These are phyloP conservation scores for Lasius fuliginosus DNA, from an alignment of 2,888 invertebrate species.

Conservation along the genomic window DNA sequence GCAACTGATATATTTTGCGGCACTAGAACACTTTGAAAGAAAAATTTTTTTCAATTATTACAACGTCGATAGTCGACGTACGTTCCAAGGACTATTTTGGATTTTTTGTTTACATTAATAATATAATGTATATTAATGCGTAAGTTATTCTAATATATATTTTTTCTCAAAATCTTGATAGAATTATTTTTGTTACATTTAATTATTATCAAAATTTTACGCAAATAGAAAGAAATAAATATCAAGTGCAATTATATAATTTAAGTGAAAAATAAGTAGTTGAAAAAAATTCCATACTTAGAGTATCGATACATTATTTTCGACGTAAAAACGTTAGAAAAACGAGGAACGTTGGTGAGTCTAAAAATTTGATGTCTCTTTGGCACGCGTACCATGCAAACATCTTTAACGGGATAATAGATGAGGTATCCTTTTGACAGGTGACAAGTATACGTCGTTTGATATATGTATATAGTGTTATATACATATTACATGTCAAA, in stretches of 20 bases:
- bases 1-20: conserved; percentile 16
- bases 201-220: too few relatives aligned
- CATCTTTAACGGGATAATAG: conserved; percentile 40
- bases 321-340: neutral
- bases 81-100: neutral
- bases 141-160: neutral
- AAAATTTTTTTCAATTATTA: neutral
- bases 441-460: conserved; percentile 13
- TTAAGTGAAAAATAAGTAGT: neutral
- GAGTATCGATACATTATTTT: neutral
- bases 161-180: neutral
- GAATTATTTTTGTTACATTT: neutral
- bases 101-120: conserved; percentile 9
- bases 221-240: too few relatives aligned
- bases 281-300: neutral
- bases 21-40: neutral
- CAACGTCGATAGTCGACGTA: neutral
- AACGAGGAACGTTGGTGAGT: neutral
- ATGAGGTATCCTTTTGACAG: conserved; percentile 28
- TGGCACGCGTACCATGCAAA: neutral
- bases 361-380: neutral
- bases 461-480: neutral
- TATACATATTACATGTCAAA: too few relatives aligned
- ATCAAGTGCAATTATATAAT: neutral
- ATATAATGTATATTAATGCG: neutral